Conservation (phyloP, 2,888 invertebrate genomes). For the Lasioglossum marginatum region DNA sequence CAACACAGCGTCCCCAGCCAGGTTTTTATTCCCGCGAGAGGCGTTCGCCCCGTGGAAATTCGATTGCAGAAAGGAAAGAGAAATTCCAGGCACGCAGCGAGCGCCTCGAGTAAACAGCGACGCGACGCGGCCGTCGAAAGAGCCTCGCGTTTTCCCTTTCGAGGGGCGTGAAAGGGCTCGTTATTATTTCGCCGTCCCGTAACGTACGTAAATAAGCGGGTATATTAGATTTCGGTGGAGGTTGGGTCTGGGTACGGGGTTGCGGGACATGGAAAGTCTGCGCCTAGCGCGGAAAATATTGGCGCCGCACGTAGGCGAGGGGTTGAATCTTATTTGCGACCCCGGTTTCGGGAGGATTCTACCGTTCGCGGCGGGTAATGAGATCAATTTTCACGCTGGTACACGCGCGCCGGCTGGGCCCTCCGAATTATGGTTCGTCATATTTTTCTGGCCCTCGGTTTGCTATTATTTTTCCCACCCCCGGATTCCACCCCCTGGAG, state of each 20-base stretch:
- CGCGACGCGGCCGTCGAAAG: constrained; percentile 38
- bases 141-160: constrained; percentile 43
- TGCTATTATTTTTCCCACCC: not conserved
- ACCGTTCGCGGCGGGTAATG: not conserved
- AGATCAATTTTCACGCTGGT: constrained; percentile 15
- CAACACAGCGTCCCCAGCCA: not conserved
- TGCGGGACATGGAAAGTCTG: not conserved
- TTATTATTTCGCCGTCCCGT: constrained; percentile 66
- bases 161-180: constrained; percentile 61
- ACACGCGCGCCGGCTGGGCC: not conserved
- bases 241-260: not conserved
- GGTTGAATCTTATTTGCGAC: constrained; percentile 29
- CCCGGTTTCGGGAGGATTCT: constrained; percentile 18
- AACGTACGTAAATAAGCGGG: constrained; percentile 48
- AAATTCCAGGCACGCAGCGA: constrained; percentile 70
- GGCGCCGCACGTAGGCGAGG: constrained; percentile 7
- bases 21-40: not conserved
- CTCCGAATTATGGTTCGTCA: not conserved
- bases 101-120: constrained; percentile 67
- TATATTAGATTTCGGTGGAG: constrained; percentile 57
- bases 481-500: not conserved
- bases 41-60: constrained; percentile 43
- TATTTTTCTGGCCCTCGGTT: not conserved
- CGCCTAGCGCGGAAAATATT: constrained; percentile 22
- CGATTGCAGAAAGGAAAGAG: constrained; percentile 49